Evolutionary conservation across 2,113 vertebrate genomes (phyloP).

Genomic region (Dasyornis broadbenti): DNA sequence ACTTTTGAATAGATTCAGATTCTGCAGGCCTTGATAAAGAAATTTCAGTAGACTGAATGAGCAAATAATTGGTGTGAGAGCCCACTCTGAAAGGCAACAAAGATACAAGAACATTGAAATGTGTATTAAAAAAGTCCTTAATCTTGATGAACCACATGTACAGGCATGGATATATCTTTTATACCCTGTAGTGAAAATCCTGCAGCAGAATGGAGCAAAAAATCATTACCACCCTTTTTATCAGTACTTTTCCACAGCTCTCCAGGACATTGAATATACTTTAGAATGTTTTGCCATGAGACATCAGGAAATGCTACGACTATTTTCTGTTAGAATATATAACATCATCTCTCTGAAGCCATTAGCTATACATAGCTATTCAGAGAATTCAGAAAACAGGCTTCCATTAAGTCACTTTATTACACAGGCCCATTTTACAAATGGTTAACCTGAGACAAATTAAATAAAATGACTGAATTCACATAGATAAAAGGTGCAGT

Average conservation of each 20-base stretch:
- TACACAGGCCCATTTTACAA: background rate
- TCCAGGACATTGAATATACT: background rate
- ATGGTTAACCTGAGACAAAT: background rate
- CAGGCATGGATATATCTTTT: background rate
- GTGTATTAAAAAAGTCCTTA: background rate
- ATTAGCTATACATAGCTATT: background rate
- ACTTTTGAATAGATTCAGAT: background rate
- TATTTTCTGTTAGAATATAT: background rate
- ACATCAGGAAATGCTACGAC: background rate
- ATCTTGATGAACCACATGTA: background rate
- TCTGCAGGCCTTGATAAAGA: background rate
- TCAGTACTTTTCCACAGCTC: background rate
- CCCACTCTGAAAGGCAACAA: background rate
- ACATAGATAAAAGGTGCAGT: background rate
- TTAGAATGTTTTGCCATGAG: background rate
- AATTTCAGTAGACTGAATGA: background rate
- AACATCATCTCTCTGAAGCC: background rate
- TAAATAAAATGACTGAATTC: background rate
- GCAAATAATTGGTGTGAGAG: background rate
- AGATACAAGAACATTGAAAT: background rate
- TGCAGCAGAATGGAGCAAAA: background rate
- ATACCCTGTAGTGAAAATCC: background rate
- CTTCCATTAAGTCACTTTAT: background rate
- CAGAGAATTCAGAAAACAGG: background rate
- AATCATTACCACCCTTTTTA: background rate